Conservation (phyloP, 2,113 vertebrate genomes). For the Rattus norvegicus region DNA sequence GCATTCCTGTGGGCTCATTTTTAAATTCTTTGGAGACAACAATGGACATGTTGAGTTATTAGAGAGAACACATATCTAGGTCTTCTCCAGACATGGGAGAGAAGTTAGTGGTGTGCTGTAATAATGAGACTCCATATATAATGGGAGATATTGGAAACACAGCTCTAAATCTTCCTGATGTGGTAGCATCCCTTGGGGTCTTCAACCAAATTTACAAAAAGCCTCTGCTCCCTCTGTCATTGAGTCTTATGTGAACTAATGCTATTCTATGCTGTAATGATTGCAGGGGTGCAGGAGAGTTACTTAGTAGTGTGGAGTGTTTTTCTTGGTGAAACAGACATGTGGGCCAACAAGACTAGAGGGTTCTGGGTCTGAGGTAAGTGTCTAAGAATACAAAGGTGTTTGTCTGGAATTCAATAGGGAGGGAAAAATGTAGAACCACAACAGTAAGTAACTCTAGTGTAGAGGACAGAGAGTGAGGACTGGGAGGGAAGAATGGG, state of each 20-base stretch:
- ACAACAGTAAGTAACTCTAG: not conserved
- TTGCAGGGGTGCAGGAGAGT: not conserved
- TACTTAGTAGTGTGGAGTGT: not conserved
- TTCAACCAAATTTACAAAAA: not conserved
- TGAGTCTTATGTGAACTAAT: not conserved
- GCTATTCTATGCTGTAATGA: not conserved
- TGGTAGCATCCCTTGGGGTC: not conserved
- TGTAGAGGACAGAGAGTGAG: not conserved
- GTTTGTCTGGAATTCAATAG: not conserved
- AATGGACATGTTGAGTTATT: not conserved
- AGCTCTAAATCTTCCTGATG: not conserved
- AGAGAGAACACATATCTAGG: not conserved
- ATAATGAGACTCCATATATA: not conserved
- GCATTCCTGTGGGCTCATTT: not conserved
- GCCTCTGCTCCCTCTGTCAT: not conserved
- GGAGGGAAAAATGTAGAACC: not conserved
- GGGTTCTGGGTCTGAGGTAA: not conserved
- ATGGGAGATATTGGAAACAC: not conserved
- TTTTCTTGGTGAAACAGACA: not conserved
- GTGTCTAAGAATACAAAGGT: not conserved
- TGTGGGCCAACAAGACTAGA: not conserved
- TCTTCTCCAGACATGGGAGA: not conserved
- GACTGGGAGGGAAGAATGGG: not conserved
- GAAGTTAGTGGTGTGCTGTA: not conserved
- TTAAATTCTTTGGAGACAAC: not conserved